A percentile compares a stretch with the other conserved stretches of the same genome.
Conservation (phyloP, 2,113 vertebrate species). For the Silurus asotus region DNA sequence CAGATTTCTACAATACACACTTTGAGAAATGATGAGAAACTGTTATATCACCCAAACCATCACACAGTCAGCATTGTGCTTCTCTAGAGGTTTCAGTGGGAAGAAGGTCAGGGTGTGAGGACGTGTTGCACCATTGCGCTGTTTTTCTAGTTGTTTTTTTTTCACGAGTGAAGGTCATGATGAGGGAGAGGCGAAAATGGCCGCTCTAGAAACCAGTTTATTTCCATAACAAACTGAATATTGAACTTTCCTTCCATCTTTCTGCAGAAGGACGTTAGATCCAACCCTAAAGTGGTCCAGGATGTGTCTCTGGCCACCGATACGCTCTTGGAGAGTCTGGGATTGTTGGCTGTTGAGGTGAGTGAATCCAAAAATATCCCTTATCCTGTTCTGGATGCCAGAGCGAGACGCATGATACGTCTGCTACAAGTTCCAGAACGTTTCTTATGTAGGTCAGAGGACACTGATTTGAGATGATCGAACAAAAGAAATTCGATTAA, state of each 20-base stretch:
- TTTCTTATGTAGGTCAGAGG: not conserved
- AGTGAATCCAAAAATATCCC: conserved; percentile 40
- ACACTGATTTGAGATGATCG: not conserved
- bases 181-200: not conserved
- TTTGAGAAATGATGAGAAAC: conserved; percentile 18
- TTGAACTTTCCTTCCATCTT: conserved; percentile 19
- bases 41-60: conserved; percentile 10
- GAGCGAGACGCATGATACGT: not conserved
- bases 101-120: conserved; percentile 17
- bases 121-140: conserved; percentile 1
- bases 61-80: not conserved
- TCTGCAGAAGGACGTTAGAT: conserved; percentile 75
- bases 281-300: conserved; percentile 75
- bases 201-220: not conserved
- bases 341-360: conserved; percentile 82
- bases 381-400: not conserved
- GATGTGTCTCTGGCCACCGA: conserved; percentile 82
- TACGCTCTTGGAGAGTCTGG: conserved; percentile 75
- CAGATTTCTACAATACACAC: not conserved
- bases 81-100: conserved; percentile 19
- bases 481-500: not conserved
- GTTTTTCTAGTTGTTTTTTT: conserved; percentile 21
- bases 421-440: not conserved
- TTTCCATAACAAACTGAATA: conserved; percentile 16
- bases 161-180: conserved; percentile 3